Conservation (phyloP, 2,888 invertebrate genomes). For the Adelphocoris suturalis region DNA sequence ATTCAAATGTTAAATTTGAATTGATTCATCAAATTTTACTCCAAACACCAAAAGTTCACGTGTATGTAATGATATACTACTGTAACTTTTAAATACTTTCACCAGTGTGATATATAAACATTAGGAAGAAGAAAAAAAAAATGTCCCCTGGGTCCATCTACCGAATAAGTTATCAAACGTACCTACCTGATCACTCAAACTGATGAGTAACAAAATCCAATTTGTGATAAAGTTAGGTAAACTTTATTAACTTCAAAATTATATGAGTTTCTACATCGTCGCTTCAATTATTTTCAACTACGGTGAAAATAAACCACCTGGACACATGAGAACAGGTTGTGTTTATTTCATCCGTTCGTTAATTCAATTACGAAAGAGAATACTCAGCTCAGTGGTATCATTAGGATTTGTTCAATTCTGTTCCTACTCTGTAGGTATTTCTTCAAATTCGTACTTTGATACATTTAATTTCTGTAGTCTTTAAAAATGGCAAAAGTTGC, state of each 20-base stretch:
- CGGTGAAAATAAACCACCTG: slow-evolving; percentile 21
- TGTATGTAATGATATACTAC: too few relatives aligned
- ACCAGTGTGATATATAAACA: too few relatives aligned
- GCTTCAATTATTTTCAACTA: background rate
- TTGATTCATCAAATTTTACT: too few relatives aligned
- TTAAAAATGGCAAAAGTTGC: slow-evolving; percentile 53
- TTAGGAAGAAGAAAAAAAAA: too few relatives aligned
- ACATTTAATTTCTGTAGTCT: background rate
- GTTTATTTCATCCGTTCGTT: background rate
- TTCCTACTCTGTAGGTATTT: background rate
- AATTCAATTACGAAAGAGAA: background rate
- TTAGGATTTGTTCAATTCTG: background rate
- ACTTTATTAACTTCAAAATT: background rate
- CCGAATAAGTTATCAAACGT: too few relatives aligned
- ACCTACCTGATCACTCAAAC: too few relatives aligned
- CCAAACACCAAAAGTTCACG: too few relatives aligned
- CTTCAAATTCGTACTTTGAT: background rate
- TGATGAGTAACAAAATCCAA: too few relatives aligned
- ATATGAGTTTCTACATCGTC: background rate
- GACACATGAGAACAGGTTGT: slow-evolving; percentile 10
- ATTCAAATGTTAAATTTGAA: too few relatives aligned
- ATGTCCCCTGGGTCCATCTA: too few relatives aligned
- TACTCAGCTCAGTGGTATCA: slow-evolving; percentile 1
- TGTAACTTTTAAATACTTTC: too few relatives aligned
- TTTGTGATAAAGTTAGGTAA: background rate